Base-by-base conservation (phyloP, 2,888 invertebrate genomes). In the Himalopsyche tibetana region DNA sequence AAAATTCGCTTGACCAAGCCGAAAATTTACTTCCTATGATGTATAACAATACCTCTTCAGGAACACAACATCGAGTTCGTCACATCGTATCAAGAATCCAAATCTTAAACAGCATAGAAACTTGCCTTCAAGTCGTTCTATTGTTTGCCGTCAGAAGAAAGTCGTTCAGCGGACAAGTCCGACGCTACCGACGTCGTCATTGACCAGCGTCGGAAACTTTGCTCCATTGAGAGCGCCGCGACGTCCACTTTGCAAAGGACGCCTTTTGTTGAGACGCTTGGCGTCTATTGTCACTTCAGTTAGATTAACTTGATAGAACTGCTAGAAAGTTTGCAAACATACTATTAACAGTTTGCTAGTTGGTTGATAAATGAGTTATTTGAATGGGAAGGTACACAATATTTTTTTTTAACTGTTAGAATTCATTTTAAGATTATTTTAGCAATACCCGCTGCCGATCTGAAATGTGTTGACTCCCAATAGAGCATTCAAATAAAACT, bases 231-330 rank as follows among this genome's bases (percentile, higher is more conserved):
- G 19, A 51, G 63, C 63, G 63, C 11, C 63, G 63, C 63, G 63
- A 28, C 63, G 63, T 63, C 63, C 63, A 63, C 63, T 63, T 63
- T 28, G 28, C 63, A 63, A 63, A 63, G 63, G 63, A 63, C 19
- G 63, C 63, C 63, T 28, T 19, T 63, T 63, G 63, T 51, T 63
- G 63, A 19, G 63, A 5, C 56, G 56, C 56, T 19, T 56, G 56
- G 63, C 63, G 28, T 6, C 19, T 28, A 63, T 63, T 63, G 63
- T 63, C 28, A 63, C 63, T 19, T 63, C 63, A 63, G 63, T 63
- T 28, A 63, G 63, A 63, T 63, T 63, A 63, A 63, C 63, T 63
- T 63, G 63, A 63, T 63, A 28, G 11, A 63, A 63, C 63, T 63
- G 63, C 3, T 19, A 8, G 4, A n/a, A 63, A 63, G 63, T 63